These are phyloP conservation scores for Enteromius paludinosus DNA, from an alignment of 2,797 vertebrate species.

Conservation along the genomic window DNA sequence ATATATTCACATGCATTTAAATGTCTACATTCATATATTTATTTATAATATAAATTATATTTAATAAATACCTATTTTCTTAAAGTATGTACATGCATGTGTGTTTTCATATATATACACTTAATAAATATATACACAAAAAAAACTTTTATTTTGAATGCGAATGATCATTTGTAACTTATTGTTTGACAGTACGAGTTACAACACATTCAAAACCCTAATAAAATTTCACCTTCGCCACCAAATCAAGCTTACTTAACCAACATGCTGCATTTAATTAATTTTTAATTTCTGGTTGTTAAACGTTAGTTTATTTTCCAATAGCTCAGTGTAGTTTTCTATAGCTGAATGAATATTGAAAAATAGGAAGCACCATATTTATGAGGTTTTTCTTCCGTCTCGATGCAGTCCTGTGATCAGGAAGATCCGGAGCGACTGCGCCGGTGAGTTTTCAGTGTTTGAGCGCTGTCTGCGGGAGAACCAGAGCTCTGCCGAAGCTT, in stretches of 20 bases:
- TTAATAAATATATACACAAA: no score
- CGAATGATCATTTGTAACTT: no score
- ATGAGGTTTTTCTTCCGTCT: not conserved
- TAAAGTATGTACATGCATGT: no score
- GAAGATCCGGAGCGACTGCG: conserved; percentile 86
- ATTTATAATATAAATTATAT: no score
- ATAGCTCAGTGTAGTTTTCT: not conserved
- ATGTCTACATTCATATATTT: no score
- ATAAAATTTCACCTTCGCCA: not conserved
- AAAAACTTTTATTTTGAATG: no score
- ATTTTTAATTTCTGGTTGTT: not conserved
- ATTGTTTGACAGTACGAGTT: no score
- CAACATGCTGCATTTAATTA: no score
- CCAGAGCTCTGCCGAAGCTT: conserved; percentile 77
- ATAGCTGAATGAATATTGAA: not conserved
- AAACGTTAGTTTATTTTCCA: not conserved
- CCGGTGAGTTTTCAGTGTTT: conserved; percentile 84
- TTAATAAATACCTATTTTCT: no score
- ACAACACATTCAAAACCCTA: not conserved
- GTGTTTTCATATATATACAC: no score
- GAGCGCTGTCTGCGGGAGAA: conserved; percentile 88
- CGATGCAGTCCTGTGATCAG: conserved; percentile 86
- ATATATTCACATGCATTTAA: no score
- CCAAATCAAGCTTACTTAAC: no score
- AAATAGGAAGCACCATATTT: not conserved